phyloP scores from a whole-genome alignment of 2,113 vertebrate genomes.

The Craseonycteris thonglongyai region DNA sequence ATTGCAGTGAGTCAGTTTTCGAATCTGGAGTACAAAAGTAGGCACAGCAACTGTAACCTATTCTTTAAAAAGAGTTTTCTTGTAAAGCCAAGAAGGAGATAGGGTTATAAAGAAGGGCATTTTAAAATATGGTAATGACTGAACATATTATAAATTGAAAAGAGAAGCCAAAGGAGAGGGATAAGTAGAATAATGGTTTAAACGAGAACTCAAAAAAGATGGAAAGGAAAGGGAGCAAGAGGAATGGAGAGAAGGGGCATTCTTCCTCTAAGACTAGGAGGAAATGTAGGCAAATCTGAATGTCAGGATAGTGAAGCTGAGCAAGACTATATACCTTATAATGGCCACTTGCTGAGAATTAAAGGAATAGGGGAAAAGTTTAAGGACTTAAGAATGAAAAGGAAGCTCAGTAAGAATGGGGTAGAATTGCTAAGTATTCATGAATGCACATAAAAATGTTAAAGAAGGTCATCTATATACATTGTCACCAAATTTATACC shows the following conservation, averaged over 20 bases:
- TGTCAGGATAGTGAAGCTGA: accelerated
- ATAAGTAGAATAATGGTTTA: background rate
- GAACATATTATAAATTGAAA: background rate
- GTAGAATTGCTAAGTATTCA: background rate
- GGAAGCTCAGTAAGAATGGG: background rate
- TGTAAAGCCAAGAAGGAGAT: background rate
- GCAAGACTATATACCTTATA: no score
- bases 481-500: background rate
- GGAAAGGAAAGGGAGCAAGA: background rate
- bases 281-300: background rate
- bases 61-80: background rate
- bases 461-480: background rate
- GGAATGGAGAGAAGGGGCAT: accelerated
- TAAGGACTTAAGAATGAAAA: background rate
- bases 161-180: background rate
- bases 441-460: background rate
- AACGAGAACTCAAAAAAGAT: background rate
- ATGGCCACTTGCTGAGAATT: background rate
- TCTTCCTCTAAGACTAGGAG: background rate
- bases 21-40: background rate
- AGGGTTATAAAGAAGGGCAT: background rate
- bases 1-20: background rate
- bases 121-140: background rate
- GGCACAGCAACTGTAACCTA: background rate
- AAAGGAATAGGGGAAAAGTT: background rate